Evolutionary conservation across 2,113 vertebrate genomes (phyloP).

Genomic region (Phylloscopus trochiloides): DNA sequence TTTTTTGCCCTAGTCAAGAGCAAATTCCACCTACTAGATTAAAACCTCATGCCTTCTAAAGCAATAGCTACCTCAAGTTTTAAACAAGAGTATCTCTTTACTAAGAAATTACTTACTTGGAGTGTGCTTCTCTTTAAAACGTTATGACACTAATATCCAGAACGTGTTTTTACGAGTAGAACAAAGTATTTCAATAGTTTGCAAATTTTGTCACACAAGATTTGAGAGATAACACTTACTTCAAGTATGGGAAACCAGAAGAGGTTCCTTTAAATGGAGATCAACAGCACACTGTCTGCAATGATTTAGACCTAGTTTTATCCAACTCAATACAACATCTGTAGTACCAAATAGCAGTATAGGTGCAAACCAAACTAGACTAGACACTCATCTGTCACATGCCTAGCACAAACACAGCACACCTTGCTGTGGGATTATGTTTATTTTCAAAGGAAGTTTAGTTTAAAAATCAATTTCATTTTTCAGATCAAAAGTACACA

Average conservation of each 20-base stretch:
- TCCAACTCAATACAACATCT: not conserved
- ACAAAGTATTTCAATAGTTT: not conserved
- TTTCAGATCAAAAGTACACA: not conserved
- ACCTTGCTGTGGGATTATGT: not conserved
- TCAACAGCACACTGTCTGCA: not conserved
- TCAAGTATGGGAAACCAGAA: not conserved
- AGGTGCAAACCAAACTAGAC: not conserved
- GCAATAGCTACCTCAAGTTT: not conserved
- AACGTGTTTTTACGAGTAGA: not conserved
- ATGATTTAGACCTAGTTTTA: not conserved
- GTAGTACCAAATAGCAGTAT: not conserved
- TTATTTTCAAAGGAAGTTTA: not conserved
- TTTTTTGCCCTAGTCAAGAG: not conserved
- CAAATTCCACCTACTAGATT: not conserved
- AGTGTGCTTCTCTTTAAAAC: not conserved
- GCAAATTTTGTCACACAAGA: not conserved
- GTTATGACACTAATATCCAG: not conserved
- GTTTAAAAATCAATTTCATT: not conserved
- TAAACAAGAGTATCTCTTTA: not conserved
- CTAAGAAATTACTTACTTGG: not conserved
- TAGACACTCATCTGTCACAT: not conserved
- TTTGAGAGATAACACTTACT: not conserved
- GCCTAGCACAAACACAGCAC: not conserved
- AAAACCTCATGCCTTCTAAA: not conserved
- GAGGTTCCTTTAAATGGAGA: not conserved